phyloP scores from a whole-genome alignment of 2,797 vertebrate genomes.

The Cossypha polioptera region DNA sequence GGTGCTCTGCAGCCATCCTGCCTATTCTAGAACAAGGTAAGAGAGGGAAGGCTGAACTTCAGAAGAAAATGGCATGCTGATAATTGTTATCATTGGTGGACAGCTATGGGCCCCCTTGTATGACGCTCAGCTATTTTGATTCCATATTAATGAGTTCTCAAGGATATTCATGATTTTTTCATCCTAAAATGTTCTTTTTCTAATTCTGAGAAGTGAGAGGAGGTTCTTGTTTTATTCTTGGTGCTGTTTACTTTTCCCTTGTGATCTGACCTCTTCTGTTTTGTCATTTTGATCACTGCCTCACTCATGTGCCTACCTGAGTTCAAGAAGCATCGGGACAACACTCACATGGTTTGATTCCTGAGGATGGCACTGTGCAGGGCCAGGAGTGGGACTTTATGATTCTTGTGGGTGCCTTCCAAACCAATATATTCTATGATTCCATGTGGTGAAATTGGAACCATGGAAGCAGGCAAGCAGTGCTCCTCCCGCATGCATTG shows the following conservation, averaged over 20 bases:
- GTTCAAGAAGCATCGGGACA: neutral
- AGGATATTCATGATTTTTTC: neutral
- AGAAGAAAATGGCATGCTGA: neutral
- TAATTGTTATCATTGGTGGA: neutral
- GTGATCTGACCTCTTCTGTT: neutral
- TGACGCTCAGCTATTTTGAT: neutral
- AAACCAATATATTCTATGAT: neutral
- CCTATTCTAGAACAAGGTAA: neutral
- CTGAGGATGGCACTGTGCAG: neutral
- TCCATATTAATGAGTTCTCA: neutral
- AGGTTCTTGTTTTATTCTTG: neutral
- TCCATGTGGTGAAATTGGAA: neutral
- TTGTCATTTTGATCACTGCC: neutral
- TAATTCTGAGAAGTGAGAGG: neutral
- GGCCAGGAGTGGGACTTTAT: neutral
- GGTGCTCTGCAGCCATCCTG: neutral
- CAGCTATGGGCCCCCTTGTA: neutral
- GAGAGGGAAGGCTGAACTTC: neutral
- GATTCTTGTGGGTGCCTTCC: neutral
- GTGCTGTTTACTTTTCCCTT: neutral
- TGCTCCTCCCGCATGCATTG: accelerated
- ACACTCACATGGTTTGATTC: neutral
- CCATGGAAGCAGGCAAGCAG: neutral
- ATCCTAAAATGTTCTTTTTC: neutral
- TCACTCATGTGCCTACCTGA: neutral